These are phyloP conservation scores for Drosophila putrida DNA, from an alignment of 2,888 invertebrate species.

Conservation along the genomic window DNA sequence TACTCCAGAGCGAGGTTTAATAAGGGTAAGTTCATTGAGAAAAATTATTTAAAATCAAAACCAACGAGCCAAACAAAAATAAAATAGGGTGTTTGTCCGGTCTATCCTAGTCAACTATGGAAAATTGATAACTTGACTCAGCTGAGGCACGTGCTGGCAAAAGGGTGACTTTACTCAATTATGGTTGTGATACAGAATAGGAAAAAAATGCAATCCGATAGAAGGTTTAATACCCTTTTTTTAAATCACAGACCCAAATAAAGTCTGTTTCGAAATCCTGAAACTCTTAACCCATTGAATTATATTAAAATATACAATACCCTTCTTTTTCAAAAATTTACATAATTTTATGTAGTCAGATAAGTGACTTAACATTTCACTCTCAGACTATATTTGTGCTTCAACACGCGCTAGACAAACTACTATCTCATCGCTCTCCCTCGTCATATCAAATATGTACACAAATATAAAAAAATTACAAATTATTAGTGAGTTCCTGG, in stretches of 20 bases:
- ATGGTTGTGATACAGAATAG: not conserved
- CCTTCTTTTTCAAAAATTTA: constrained; percentile 2
- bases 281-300: not conserved
- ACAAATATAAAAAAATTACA: not conserved
- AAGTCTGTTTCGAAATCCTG: not conserved
- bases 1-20: constrained; percentile 24
- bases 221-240: not conserved
- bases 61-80: not conserved
- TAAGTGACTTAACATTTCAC: constrained; percentile 1
- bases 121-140: not conserved
- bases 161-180: not conserved
- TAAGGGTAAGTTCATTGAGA: not conserved
- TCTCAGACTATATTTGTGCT: constrained; percentile 3
- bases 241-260: not conserved
- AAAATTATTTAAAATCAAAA: not conserved
- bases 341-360: not conserved
- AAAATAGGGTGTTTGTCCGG: not conserved
- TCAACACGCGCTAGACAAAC: constrained; percentile 19
- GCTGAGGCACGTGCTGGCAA: not conserved
- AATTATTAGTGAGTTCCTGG: not conserved
- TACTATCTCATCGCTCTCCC: constrained; percentile 2
- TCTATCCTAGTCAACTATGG: not conserved
- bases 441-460: not conserved
- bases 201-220: not conserved
- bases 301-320: not conserved